A percentile compares a stretch with the other conserved stretches of the same genome.
These are phyloP conservation scores for Chrysopilus asiliformis DNA, from an alignment of 2,888 invertebrate genomes.

Conservation along the genomic window DNA sequence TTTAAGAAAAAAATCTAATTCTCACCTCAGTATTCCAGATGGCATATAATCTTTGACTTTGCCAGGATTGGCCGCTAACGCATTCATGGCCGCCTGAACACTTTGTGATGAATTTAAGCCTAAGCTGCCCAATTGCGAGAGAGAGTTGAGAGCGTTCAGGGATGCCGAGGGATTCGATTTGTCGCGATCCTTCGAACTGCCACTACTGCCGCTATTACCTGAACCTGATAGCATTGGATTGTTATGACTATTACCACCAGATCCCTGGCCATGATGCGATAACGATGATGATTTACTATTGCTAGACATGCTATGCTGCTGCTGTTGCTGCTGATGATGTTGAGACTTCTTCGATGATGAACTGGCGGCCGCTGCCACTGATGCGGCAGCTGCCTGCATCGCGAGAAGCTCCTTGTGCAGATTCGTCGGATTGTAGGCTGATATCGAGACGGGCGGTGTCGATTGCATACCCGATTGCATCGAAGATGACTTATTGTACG, in stretches of 20 bases:
- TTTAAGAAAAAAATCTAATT: conserved; percentile 10
- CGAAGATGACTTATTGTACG: conserved; percentile 29
- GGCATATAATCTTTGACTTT: conserved; percentile 36
- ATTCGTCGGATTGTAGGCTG: conserved; percentile 34
- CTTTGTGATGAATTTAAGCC: conserved; percentile 35
- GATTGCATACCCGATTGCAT: conserved; percentile 22
- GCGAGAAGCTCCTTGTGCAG: conserved; percentile 36
- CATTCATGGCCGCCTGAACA: conserved; percentile 37
- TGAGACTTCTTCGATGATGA: conserved; percentile 21
- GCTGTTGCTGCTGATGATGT: conserved; percentile 16
- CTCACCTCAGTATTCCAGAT: conserved; percentile 39
- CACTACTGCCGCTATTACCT: conserved; percentile 15
- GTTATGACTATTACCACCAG: conserved; percentile 6
- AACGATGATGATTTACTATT: conserved; percentile 14
- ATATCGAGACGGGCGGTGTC: conserved; percentile 26
- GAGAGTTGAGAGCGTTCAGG: conserved; percentile 33
- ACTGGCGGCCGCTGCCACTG: conserved; percentile 19
- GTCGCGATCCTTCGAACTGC: conserved; percentile 26
- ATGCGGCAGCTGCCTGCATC: conserved; percentile 36
- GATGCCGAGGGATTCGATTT: conserved; percentile 31
- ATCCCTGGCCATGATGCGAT: conserved; percentile 11
- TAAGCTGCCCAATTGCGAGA: conserved; percentile 33
- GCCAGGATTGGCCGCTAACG: conserved; percentile 30
- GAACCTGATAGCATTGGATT: conserved; percentile 9
- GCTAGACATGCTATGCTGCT: conserved; percentile 1